Evolutionary conservation across 2,797 vertebrate species (phyloP).

Genomic region (Lycodopsis pacificus): DNA sequence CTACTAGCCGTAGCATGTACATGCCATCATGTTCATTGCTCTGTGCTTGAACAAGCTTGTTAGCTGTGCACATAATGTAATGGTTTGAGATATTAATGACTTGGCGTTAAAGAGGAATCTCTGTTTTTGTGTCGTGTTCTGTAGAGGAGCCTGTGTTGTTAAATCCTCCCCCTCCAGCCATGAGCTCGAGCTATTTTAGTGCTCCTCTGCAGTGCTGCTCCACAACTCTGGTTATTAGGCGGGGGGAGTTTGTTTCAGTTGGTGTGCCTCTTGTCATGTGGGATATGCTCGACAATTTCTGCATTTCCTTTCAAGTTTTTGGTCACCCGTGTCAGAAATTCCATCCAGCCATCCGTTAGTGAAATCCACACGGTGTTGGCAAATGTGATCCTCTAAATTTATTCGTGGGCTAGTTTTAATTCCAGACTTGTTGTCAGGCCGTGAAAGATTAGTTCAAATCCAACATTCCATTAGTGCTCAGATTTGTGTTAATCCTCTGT

Average conservation of each 20-base stretch:
- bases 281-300: constrained; percentile 3
- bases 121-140: constrained; percentile 23
- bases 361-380: background rate
- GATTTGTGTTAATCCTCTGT: constrained; percentile 37
- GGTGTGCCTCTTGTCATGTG: constrained; percentile 36
- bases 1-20: background rate
- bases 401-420: constrained; percentile 2
- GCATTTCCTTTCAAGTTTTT: constrained; percentile 1
- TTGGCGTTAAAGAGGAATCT: constrained; percentile 17
- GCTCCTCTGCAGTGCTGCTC: constrained; percentile 60
- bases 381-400: background rate
- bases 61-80: constrained; percentile 1
- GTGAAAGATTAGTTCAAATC: constrained; percentile 36
- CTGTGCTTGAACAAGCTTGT: background rate
- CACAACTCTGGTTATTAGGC: constrained; percentile 54
- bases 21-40: background rate
- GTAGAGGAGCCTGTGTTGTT: constrained; percentile 28
- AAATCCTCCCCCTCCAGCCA: constrained; percentile 43
- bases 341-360: background rate
- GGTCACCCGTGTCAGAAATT: background rate
- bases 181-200: constrained; percentile 65
- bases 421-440: constrained; percentile 20
- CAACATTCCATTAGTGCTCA: constrained; percentile 20
- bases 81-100: constrained; percentile 1
- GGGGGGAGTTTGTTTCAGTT: constrained; percentile 51